phyloP scores from a whole-genome alignment of 2,113 vertebrate genomes.

The Oryzias javanicus region DNA sequence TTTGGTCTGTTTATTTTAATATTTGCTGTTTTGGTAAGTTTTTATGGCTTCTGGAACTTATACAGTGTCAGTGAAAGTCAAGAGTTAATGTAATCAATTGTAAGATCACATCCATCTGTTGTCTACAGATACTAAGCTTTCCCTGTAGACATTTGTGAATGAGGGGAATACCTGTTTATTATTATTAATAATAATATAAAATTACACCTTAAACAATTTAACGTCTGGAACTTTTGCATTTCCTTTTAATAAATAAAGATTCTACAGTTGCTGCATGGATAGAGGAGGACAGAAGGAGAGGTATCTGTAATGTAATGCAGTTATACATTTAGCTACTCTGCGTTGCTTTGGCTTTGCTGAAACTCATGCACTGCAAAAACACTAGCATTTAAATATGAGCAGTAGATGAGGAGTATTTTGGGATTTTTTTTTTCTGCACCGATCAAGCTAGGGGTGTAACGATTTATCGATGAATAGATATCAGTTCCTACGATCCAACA shows the following conservation, averaged over 20 bases:
- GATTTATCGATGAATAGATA: too few species aligned
- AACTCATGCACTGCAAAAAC: slow-evolving; percentile 5
- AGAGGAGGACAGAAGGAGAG: slow-evolving; percentile 95
- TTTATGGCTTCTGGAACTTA: too few species aligned
- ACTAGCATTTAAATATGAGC: background rate
- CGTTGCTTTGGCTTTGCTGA: slow-evolving; percentile 43
- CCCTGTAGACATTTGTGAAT: too few species aligned
- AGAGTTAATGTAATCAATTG: too few species aligned
- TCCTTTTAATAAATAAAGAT: slow-evolving; percentile 53
- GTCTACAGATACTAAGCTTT: too few species aligned
- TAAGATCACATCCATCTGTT: too few species aligned
- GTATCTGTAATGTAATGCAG: slow-evolving; percentile 73
- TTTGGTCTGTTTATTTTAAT: background rate
- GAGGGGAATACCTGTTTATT: too few species aligned
- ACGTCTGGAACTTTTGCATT: slow-evolving; percentile 16
- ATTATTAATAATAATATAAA: too few species aligned
- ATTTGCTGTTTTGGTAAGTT: background rate
- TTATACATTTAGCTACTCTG: slow-evolving; percentile 59
- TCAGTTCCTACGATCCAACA: too few species aligned
- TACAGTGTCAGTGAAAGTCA: too few species aligned
- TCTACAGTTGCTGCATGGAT: slow-evolving; percentile 91
- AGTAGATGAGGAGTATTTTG: background rate
- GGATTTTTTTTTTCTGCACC: background rate
- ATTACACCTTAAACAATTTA: too few species aligned
- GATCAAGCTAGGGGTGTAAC: background rate